Evolutionary conservation across 2,113 vertebrate genomes (phyloP).

Genomic region (Bubo bubo): DNA sequence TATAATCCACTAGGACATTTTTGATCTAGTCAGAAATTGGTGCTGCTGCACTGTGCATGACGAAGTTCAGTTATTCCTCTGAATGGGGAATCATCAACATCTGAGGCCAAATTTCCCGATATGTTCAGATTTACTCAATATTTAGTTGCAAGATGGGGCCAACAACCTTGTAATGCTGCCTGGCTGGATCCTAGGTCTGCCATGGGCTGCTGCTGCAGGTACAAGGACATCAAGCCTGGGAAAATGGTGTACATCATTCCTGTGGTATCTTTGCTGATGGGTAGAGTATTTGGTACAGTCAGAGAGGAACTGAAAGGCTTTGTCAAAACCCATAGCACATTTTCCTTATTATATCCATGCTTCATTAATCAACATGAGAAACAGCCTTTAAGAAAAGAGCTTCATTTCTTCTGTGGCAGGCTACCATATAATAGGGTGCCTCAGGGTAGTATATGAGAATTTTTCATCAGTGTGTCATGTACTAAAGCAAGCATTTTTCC

Average conservation of each 20-base stretch:
- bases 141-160: not conserved
- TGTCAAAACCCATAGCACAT: not conserved
- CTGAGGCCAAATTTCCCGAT: not conserved
- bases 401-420: not conserved
- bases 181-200: not conserved
- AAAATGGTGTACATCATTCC: not conserved
- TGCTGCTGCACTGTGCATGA: not conserved
- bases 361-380: not conserved
- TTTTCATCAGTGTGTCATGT: not conserved
- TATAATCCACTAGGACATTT: not conserved
- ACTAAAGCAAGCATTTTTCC: not conserved
- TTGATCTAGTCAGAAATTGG: not conserved
- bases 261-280: not conserved
- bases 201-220: not conserved
- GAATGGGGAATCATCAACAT: not conserved
- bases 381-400: not conserved
- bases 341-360: not conserved
- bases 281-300: not conserved
- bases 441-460: not conserved
- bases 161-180: not conserved
- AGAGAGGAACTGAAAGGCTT: not conserved
- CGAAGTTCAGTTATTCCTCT: not conserved
- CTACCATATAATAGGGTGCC: not conserved
- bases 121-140: not conserved
- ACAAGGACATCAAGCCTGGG: not conserved